Evolutionary conservation across 2,113 vertebrate species (phyloP).

Genomic region (Gallinago undulata): DNA sequence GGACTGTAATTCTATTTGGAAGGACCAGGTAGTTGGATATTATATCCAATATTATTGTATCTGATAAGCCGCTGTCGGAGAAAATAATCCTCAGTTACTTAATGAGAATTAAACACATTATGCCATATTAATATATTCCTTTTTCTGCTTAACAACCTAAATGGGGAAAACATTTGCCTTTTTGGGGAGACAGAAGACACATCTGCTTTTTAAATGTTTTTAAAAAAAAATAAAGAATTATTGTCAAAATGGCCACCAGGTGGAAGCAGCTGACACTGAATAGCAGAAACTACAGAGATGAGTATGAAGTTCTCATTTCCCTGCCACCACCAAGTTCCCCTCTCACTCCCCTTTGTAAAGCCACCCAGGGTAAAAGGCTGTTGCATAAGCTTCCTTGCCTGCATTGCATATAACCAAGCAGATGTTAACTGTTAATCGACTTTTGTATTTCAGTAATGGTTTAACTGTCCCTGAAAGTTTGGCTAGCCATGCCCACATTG

Average conservation of each 20-base stretch:
- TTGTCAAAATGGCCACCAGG: conserved; percentile 38
- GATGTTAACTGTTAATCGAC: background rate
- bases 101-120: background rate
- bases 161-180: background rate
- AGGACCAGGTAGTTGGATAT: conserved; percentile 91
- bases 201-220: background rate
- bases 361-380: background rate
- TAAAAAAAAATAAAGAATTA: background rate
- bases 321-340: background rate
- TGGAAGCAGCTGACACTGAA: conserved; percentile 46
- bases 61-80: conserved; percentile 85
- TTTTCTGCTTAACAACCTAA: background rate
- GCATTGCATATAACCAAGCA: background rate
- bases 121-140: background rate
- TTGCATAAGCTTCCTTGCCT: background rate
- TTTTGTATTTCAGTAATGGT: background rate
- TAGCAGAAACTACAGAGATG: background rate
- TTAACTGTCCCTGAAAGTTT: background rate
- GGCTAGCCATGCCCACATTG: background rate
- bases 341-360: background rate
- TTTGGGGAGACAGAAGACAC: background rate
- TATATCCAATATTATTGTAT: conserved; percentile 91
- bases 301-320: background rate
- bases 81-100: conserved; percentile 22
- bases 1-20: conserved; percentile 92